A percentile compares a stretch with the other conserved stretches of the same genome.
phyloP scores from a whole-genome alignment of 2,888 invertebrate species.

The Cheilosia variabilis region DNA sequence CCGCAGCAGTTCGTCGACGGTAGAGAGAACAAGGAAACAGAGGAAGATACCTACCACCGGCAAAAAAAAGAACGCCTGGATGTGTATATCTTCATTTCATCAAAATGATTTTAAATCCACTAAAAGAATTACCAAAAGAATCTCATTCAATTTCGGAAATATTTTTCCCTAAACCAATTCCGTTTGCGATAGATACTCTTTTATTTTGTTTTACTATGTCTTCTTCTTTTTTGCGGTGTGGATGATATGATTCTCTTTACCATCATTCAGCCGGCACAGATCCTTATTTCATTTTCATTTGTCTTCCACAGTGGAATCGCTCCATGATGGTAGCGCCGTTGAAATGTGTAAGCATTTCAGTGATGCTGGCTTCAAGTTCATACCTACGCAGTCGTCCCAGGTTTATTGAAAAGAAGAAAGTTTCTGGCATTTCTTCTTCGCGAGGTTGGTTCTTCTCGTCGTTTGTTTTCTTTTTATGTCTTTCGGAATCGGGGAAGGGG shows the following conservation, averaged over 20 bases:
- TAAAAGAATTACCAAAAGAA: conserved; percentile 68
- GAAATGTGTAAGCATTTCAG: conserved; percentile 40
- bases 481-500: conserved; percentile 42
- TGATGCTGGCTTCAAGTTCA: conserved; percentile 16
- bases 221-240: not conserved
- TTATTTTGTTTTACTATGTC: not conserved
- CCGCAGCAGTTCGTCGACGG: not conserved
- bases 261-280: conserved; percentile 15
- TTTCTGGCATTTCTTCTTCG: conserved; percentile 59
- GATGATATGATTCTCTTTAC: conserved; percentile 29
- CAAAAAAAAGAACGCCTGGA: conserved; percentile 3
- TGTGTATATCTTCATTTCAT: conserved; percentile 67
- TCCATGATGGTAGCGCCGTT: conserved; percentile 21
- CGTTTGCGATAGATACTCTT: conserved; percentile 24
- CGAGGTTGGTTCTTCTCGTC: conserved; percentile 41
- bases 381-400: not conserved
- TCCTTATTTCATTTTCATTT: conserved; percentile 63
- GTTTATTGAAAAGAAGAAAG: conserved; percentile 65
- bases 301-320: conserved; percentile 35
- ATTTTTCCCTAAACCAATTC: conserved; percentile 58
- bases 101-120: conserved; percentile 71
- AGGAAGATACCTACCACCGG: not conserved
- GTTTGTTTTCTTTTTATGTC: conserved; percentile 32
- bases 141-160: conserved; percentile 68
- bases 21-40: not conserved